Conservation (phyloP, 1,140 invertebrate genomes). For the Sycophila sp. region DNA sequence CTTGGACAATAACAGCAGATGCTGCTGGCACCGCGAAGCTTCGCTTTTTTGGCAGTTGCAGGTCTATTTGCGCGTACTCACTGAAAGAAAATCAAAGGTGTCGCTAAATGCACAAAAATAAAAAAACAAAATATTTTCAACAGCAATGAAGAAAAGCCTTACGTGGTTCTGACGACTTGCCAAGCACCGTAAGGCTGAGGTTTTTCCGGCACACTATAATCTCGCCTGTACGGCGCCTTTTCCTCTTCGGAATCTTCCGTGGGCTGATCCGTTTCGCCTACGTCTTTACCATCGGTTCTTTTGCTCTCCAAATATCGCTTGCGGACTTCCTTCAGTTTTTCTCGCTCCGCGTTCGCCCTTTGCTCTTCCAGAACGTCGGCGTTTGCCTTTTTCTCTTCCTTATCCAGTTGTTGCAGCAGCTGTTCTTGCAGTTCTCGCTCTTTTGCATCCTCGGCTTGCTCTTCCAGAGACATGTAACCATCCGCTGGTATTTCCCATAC, state of each 20-base stretch:
- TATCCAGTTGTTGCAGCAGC: slow-evolving; percentile 67
- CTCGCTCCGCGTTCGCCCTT: slow-evolving; percentile 62
- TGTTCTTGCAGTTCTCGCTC: slow-evolving; percentile 59
- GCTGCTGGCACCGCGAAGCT: slow-evolving; percentile 50
- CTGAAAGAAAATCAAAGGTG: slow-evolving; percentile 56
- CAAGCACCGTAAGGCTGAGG: slow-evolving; percentile 74
- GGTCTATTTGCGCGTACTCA: slow-evolving; percentile 64
- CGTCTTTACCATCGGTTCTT: slow-evolving; percentile 51
- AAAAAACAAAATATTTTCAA: background rate
- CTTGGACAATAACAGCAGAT: slow-evolving; percentile 48
- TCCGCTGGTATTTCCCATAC: slow-evolving; percentile 74
- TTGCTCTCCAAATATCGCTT: slow-evolving; percentile 49
- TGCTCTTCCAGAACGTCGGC: slow-evolving; percentile 56
- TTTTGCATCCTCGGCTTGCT: slow-evolving; percentile 68
- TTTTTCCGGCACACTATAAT: slow-evolving; percentile 62
- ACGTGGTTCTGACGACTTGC: slow-evolving; percentile 70
- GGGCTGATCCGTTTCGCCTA: slow-evolving; percentile 43
- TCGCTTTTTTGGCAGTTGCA: slow-evolving; percentile 68
- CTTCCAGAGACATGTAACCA: slow-evolving; percentile 71
- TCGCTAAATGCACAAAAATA: background rate
- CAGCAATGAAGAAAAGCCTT: slow-evolving; percentile 40
- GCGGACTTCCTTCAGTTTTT: slow-evolving; percentile 63
- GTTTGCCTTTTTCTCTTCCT: slow-evolving; percentile 63
- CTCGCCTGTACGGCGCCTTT: slow-evolving; percentile 63
- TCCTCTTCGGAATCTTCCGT: slow-evolving; percentile 58